These are phyloP conservation scores for Odontomyia ornata DNA, from an alignment of 2,888 invertebrate species.

Conservation along the genomic window DNA sequence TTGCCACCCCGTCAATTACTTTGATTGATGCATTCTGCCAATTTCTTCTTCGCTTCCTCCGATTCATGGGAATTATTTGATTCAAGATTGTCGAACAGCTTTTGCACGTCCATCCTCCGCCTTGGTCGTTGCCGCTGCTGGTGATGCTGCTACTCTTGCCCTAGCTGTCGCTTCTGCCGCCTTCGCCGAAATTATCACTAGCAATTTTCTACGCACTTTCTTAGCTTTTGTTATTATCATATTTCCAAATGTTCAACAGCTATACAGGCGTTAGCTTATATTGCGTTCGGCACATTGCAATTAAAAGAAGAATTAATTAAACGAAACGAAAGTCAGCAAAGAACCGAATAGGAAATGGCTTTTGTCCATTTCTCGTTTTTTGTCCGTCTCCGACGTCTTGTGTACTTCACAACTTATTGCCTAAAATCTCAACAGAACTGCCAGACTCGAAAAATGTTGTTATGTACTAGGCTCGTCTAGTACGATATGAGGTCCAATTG, in stretches of 20 bases:
- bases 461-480: not conserved
- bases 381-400: constrained; percentile 36
- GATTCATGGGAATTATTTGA: constrained; percentile 73
- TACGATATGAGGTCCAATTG: not conserved
- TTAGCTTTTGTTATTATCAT: constrained; percentile 53
- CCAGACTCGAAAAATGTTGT: not conserved
- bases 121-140: constrained; percentile 31
- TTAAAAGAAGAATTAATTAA: not conserved
- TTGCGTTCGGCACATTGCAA: constrained; percentile 19
- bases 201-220: constrained; percentile 55
- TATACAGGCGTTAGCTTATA: constrained; percentile 13
- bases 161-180: constrained; percentile 21
- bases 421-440: not conserved
- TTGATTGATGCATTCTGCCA: constrained; percentile 76
- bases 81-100: constrained; percentile 74
- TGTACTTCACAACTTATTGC: constrained; percentile 18
- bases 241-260: constrained; percentile 50
- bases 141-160: constrained; percentile 45
- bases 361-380: constrained; percentile 42
- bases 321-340: constrained; percentile 21
- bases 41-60: constrained; percentile 73
- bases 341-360: constrained; percentile 38
- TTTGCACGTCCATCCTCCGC: constrained; percentile 64
- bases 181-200: constrained; percentile 52
- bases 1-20: constrained; percentile 66